Evolutionary conservation across 2,113 vertebrate genomes (phyloP).

Genomic region (Indicator indicator): DNA sequence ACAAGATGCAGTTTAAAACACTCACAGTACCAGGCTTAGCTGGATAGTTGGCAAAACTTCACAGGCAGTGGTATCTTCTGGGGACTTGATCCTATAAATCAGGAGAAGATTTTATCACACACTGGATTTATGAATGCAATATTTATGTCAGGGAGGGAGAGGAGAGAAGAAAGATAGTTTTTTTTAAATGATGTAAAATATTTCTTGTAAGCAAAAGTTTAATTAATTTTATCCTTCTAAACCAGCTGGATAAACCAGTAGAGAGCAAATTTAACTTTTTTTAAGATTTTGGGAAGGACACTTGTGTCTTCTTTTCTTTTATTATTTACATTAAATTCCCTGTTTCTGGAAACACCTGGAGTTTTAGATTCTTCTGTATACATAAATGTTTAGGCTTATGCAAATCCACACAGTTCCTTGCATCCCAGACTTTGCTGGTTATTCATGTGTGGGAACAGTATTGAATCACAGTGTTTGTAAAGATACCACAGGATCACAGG

Average conservation of each 20-base stretch:
- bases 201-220: neutral
- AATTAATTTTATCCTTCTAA: neutral
- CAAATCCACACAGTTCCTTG: neutral
- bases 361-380: neutral
- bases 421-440: neutral
- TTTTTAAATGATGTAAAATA: neutral
- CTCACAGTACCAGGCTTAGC: neutral
- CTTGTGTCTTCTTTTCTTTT: neutral
- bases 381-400: neutral
- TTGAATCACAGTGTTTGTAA: neutral
- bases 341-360: neutral
- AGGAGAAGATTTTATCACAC: conserved; percentile 9
- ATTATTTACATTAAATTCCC: neutral
- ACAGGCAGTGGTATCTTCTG: neutral
- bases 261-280: neutral
- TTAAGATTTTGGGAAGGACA: neutral
- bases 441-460: neutral
- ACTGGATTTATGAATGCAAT: neutral
- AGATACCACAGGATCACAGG: neutral
- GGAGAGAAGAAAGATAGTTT: neutral
- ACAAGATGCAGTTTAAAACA: neutral
- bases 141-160: neutral
- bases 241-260: neutral
- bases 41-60: conserved; percentile 30
- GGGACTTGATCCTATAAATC: neutral